Evolutionary conservation across 35 echinoderm and acorn worm species (phyloP).

Genomic region (Apostichopus californicus): DNA sequence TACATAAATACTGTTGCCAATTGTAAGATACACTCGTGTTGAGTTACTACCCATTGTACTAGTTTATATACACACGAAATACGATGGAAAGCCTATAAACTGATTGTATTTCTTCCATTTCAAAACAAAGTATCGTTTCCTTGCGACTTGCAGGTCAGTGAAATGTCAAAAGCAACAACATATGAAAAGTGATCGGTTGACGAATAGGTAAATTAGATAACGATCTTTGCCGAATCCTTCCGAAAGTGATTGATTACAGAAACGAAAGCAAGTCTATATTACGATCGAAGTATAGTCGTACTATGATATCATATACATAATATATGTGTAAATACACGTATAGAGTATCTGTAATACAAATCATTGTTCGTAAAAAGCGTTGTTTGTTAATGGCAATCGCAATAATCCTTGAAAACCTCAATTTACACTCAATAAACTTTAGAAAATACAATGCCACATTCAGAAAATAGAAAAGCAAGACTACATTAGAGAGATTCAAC

Average conservation of each 20-base stretch:
- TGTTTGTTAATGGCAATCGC: too few species aligned
- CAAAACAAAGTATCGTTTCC: conserved; percentile 18
- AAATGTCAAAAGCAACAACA: conserved; percentile 6
- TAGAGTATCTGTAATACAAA: too few species aligned
- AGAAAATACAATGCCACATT: not conserved
- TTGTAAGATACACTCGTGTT: not conserved
- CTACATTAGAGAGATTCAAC: not conserved
- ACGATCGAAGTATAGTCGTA: not conserved
- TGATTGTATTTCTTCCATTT: conserved; percentile 19
- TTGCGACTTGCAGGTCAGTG: not conserved
- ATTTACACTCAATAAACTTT: too few species aligned
- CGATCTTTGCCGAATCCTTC: not conserved
- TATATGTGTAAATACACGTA: not conserved
- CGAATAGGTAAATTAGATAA: not conserved
- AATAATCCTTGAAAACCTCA: too few species aligned
- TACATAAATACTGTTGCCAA: too few species aligned
- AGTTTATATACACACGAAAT: not conserved
- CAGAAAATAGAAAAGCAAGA: too few species aligned
- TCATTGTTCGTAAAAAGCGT: too few species aligned
- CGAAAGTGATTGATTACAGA: not conserved
- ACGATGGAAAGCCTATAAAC: not conserved
- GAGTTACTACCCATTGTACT: not conserved
- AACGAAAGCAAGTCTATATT: not conserved
- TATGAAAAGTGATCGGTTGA: not conserved
- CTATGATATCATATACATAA: not conserved